phyloP scores from a whole-genome alignment of 2,888 invertebrate species.

The Melanostoma mellinum region DNA sequence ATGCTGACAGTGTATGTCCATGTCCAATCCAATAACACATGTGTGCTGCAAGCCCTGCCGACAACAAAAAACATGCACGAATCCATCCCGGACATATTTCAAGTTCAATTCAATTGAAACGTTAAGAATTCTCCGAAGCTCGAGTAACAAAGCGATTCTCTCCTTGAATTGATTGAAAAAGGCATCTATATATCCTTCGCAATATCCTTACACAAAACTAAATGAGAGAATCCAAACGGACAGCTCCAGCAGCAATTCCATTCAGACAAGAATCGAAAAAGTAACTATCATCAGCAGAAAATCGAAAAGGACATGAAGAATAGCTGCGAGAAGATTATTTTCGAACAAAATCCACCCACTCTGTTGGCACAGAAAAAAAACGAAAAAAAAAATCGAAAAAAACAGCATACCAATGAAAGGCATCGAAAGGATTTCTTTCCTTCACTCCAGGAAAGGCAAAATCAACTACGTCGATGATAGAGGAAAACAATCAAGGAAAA shows the following conservation, averaged over 20 bases:
- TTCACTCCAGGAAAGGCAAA: conserved; percentile 31
- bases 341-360: conserved; percentile 38
- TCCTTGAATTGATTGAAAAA: conserved; percentile 70
- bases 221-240: conserved; percentile 61
- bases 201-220: conserved; percentile 33
- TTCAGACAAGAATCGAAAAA: conserved; percentile 72
- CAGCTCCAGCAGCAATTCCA: conserved; percentile 65
- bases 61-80: conserved; percentile 6
- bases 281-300: conserved; percentile 73
- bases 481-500: conserved; percentile 72
- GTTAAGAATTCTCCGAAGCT: conserved; percentile 52
- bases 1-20: conserved; percentile 39
- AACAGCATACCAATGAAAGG: conserved; percentile 12
- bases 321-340: conserved; percentile 71
- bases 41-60: conserved; percentile 1
- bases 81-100: conserved; percentile 49
- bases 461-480: conserved; percentile 49
- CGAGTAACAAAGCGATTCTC: conserved; percentile 58
- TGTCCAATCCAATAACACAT: conserved; percentile 47
- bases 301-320: conserved; percentile 72
- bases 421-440: conserved; percentile 24
- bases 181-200: conserved; percentile 57
- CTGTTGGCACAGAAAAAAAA: conserved; percentile 2
- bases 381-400: conserved; percentile 21
- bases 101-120: conserved; percentile 69